Evolutionary conservation across 2,888 invertebrate genomes (phyloP), one percentile per base, ranked within the genome.

Genomic region (Sarcophaga carnaria): DNA sequence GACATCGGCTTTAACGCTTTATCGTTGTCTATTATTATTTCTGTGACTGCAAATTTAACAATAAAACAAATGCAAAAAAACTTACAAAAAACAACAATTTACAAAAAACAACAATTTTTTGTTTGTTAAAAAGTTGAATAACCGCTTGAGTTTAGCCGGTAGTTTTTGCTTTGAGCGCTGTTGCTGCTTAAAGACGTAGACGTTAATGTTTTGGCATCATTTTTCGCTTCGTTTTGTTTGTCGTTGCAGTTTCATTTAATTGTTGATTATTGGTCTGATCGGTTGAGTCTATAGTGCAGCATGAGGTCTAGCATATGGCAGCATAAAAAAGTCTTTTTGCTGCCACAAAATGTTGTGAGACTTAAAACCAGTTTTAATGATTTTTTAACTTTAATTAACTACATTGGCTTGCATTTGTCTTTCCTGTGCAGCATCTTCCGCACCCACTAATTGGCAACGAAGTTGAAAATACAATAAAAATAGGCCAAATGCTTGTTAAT

Each of bases 91-190:
- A n/a, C n/a, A n/a, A n/a, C n/a, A n/a, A n/a, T n/a, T n/a, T n/a
- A n/a, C n/a, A n/a, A n/a, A n/a, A 59, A 59, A 22, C n/a, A 63
- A 70, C 47, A 17, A 62, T 17, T 54, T 64, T 47, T 54, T 64
- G 6, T 54, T 17, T 54, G 20, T 17, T 60, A 86, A 85, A 77
- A 82, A 84, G 87, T 87, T 87, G 87, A 87, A 87, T 82, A 87
- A 87, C 84, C 87, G 87, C 87, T 82, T 54, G 54, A 54, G 17
- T 54, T 54, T 76, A 79, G 87, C 84, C 87, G 87, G 87, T 72
- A 71, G 71, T 82, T 84, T 37, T 8, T 10, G 8, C 3, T 4
- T 37, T 37, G 8, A 37, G 37, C 37, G 37, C 37, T 37, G 37
- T 37, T 37, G 37, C 37, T 2, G 37, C 10, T 37, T 37, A 37